phyloP scores from a whole-genome alignment of 2,113 vertebrate species.

The Gobiocypris rarus region DNA sequence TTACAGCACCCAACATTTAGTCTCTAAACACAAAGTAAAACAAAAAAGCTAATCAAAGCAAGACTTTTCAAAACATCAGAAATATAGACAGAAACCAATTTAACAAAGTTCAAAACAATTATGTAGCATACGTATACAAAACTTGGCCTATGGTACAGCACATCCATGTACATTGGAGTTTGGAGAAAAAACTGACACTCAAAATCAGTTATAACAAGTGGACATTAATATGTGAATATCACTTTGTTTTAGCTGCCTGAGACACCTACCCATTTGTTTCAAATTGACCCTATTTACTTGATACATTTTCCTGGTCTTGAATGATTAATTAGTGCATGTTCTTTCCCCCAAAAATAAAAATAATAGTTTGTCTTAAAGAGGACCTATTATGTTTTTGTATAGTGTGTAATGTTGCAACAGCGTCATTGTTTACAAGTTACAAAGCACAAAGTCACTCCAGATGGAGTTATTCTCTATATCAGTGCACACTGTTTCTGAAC shows the following conservation, averaged over 20 bases:
- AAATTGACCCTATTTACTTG: not conserved
- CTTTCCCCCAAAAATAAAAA: not conserved
- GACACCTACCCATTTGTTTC: not conserved
- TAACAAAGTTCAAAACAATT: not conserved
- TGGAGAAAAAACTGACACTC: not conserved
- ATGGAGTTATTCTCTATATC: no score
- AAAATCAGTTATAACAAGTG: not conserved
- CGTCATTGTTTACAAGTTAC: no score
- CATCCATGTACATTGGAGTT: not conserved
- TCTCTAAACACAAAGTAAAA: not conserved
- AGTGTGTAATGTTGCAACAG: no score
- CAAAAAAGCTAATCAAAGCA: not conserved
- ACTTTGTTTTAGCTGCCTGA: constrained; percentile 19
- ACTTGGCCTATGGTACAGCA: not conserved
- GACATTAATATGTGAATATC: not conserved
- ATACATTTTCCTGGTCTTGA: not conserved
- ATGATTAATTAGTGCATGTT: constrained; percentile 1
- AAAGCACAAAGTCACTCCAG: no score
- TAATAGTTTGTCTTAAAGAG: not conserved
- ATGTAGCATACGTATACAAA: not conserved
- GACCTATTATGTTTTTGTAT: no score
- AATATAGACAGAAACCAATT: not conserved
- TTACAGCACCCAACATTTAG: constrained; percentile 6
- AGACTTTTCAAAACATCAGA: not conserved
- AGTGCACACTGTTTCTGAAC: no score